Evolutionary conservation across 2,888 invertebrate species (phyloP).

Genomic region (Pristionchus entomophagus): DNA sequence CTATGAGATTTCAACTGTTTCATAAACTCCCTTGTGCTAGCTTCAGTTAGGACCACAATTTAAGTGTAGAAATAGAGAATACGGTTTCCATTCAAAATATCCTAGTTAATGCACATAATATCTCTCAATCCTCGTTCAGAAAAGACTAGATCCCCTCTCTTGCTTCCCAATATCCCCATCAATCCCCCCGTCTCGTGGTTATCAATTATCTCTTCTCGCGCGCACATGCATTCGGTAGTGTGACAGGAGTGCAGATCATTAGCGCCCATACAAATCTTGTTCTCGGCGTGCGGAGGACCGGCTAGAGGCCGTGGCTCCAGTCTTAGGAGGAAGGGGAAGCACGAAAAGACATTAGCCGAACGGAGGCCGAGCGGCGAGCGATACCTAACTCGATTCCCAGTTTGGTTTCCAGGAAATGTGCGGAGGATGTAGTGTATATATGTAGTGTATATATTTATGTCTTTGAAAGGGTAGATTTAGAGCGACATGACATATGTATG

Average conservation of each 20-base stretch:
- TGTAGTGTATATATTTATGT: too few species aligned
- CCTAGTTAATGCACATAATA: neutral
- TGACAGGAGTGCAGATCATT: slow-evolving; percentile 34
- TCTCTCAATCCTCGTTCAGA: neutral
- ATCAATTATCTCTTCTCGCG: neutral
- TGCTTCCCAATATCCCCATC: neutral
- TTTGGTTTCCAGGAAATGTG: neutral
- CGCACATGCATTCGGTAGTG: neutral
- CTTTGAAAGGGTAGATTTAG: too few species aligned
- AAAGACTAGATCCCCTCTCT: neutral
- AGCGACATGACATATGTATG: too few species aligned
- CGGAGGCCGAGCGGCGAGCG: neutral
- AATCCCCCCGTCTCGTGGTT: neutral
- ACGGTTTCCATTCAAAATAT: too few species aligned
- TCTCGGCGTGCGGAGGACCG: neutral
- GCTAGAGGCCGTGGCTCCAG: neutral
- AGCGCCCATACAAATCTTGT: slow-evolving; percentile 37
- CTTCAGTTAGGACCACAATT: too few species aligned
- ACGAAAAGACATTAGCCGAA: slow-evolving; percentile 38
- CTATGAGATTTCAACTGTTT: too few species aligned
- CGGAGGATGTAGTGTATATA: too few species aligned
- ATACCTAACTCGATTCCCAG: slow-evolving; percentile 26
- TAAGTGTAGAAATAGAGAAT: too few species aligned
- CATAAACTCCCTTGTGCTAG: too few species aligned
- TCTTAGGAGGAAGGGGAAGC: neutral